Evolutionary conservation across 1,140 invertebrate species (phyloP).

Genomic region (Helicorthomorpha holstii): DNA sequence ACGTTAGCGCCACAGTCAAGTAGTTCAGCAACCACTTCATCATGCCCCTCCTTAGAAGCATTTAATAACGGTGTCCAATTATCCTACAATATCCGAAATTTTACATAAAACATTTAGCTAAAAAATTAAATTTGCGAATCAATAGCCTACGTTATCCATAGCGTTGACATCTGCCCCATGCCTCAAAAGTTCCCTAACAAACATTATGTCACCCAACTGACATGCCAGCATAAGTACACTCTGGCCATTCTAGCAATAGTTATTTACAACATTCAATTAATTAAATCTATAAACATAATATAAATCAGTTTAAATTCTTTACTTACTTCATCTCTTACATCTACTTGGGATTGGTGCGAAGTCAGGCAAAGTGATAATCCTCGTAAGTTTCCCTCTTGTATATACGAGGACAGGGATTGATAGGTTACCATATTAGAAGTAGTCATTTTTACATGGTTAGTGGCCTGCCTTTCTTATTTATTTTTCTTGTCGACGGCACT

Average conservation of each 20-base stretch:
- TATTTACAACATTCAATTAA: neutral
- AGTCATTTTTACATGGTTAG: neutral
- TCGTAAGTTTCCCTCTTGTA: neutral
- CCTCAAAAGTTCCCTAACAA: constrained; percentile 63
- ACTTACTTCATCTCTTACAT: constrained; percentile 82
- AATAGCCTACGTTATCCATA: constrained; percentile 52
- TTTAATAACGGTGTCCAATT: constrained; percentile 82
- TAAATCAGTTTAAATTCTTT: constrained; percentile 12
- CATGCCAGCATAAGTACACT: constrained; percentile 80
- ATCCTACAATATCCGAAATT: constrained; percentile 37
- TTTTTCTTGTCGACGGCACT: no score
- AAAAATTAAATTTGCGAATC: neutral
- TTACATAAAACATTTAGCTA: constrained; percentile 6
- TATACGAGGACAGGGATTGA: neutral
- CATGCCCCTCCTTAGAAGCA: constrained; percentile 75
- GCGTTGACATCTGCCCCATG: constrained; percentile 75
- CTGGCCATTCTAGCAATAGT: constrained; percentile 53
- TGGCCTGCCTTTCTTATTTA: no score
- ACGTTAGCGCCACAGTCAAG: constrained; percentile 67
- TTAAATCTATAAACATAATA: neutral
- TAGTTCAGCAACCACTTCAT: constrained; percentile 61
- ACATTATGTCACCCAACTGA: constrained; percentile 54
- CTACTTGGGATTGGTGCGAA: constrained; percentile 32
- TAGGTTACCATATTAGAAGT: neutral
- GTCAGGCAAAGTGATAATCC: neutral